phyloP scores from a whole-genome alignment of 2,113 vertebrate genomes.

The Cardinalis cardinalis region DNA sequence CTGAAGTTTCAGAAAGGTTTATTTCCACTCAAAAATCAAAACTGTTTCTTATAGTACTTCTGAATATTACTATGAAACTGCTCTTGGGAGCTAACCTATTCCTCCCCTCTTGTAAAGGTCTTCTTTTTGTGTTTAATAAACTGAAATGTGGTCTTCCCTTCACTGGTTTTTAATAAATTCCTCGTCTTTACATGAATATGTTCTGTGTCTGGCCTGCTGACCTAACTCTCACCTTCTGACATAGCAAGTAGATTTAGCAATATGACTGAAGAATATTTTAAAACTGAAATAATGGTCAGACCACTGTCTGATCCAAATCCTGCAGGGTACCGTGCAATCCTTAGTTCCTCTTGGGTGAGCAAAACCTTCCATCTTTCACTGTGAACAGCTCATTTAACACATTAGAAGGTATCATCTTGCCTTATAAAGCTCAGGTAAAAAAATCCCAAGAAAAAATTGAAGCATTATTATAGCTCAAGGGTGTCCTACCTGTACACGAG shows the following conservation, averaged over 20 bases:
- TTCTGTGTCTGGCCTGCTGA: background rate
- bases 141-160: background rate
- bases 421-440: background rate
- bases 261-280: background rate
- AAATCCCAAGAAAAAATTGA: background rate
- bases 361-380: constrained; percentile 9
- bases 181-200: background rate
- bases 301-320: background rate
- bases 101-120: background rate
- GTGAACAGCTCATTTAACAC: constrained; percentile 24
- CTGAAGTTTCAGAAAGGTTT: background rate
- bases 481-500: background rate
- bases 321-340: background rate
- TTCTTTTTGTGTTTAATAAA: background rate
- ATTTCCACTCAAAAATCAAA: constrained; percentile 18
- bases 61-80: background rate
- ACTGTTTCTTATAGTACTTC: background rate
- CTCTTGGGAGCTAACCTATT: constrained; percentile 3
- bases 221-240: constrained; percentile 18
- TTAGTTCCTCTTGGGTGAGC: background rate
- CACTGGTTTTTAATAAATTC: background rate
- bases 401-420: background rate
- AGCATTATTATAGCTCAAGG: background rate
- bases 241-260: background rate
- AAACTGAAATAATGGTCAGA: background rate